Conservation (phyloP, 2,113 vertebrate genomes). For the Emydocephalus ijimae region DNA sequence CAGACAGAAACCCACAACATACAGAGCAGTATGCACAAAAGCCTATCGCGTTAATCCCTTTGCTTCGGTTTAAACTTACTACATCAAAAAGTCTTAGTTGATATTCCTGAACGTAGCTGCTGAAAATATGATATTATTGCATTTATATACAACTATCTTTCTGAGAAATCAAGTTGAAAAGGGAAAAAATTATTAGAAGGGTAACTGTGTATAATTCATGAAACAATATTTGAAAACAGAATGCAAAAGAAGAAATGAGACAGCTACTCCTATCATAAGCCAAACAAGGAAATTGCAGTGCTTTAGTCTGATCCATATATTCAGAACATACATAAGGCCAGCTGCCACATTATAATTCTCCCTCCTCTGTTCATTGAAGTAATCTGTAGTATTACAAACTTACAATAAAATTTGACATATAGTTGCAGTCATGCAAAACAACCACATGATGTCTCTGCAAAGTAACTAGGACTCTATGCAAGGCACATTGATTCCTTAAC, state of each 20-base stretch:
- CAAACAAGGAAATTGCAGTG: background rate
- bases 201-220: background rate
- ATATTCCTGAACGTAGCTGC: background rate
- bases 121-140: conserved; percentile 17
- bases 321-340: background rate
- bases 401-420: background rate
- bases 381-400: background rate
- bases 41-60: background rate
- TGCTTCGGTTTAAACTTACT: conserved; percentile 5
- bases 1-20: background rate
- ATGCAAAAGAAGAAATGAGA: conserved; percentile 7
- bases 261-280: background rate
- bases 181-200: background rate
- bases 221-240: background rate
- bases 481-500: background rate
- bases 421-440: conserved; percentile 4
- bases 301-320: background rate
- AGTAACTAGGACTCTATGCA: background rate
- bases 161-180: background rate
- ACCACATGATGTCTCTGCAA: conserved; percentile 25
- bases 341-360: background rate
- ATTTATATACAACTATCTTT: conserved; percentile 10
- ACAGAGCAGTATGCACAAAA: background rate
- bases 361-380: background rate
- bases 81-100: conserved; percentile 2